Evolutionary conservation across 2,113 vertebrate genomes (phyloP), one percentile per base, ranked within the genome.

Genomic region (Opisthocomus hoazin): DNA sequence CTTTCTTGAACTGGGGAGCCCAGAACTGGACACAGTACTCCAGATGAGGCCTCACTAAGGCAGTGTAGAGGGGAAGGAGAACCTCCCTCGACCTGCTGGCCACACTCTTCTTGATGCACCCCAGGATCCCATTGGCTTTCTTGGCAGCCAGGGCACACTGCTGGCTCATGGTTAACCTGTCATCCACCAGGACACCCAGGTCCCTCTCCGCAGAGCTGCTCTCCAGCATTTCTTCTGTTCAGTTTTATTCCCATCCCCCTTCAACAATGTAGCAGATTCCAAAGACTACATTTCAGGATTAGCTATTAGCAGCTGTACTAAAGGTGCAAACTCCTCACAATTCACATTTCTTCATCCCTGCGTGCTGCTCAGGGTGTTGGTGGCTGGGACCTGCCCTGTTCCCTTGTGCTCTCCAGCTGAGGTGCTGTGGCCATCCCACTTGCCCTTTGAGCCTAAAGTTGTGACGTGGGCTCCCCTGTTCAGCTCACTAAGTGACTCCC

Each of bases 311-410:
- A 65, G 11, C 30, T 54, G 16, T 21, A 19, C 17, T 27, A 51
- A 57, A 83, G 81, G 10, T 32, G 23, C 8, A n/a, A 70, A 39
- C 12, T 46, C 29, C 32, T 81, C 24, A 21, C 4, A 36, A 16
- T 13, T 34, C 6, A 23, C 2, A 1, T 34, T 6, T 20, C 34
- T 89, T 71, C 26, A 65, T 50, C 32, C 19, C 32, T 45, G 19
- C 1, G 0, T 0, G 2, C 30, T 80, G n/a, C 37, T 53, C 24
- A 41, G 26, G 5, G 16, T 34, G 3, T 16, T 37, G 14, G 27
- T 57, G 63, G 3, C 41, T 80, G 45, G 20, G 29, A 46, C 26
- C 23, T 84, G 26, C 11, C 22, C 29, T 1, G 0, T 70, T 86
- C 32, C 32, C 29, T 6, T 12, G 22, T 17, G 36, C 6, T 26